Conservation (phyloP, 2,888 invertebrate genomes). For the Limnephilus marmoratus region DNA sequence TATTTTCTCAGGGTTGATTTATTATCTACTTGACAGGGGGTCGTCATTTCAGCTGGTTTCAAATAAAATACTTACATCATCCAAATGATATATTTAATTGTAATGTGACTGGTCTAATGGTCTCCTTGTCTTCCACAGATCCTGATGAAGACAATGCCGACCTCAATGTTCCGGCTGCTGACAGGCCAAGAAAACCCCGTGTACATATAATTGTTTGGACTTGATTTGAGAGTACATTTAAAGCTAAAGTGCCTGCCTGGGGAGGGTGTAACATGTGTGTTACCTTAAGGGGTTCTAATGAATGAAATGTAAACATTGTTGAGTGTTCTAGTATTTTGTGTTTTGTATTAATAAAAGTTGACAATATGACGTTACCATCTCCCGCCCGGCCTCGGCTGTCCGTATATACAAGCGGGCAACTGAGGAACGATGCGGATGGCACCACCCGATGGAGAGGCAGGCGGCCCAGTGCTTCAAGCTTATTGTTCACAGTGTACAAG, state of each 20-base stretch:
- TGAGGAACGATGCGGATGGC: neutral
- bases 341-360: conserved; percentile 62
- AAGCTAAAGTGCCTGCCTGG: conserved; percentile 80
- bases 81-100: neutral
- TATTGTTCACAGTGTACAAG: conserved; percentile 59
- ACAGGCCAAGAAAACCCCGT: conserved; percentile 99
- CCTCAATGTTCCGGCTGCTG: conserved; percentile 98
- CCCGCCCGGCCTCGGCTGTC: conserved; percentile 4
- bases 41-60: neutral
- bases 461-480: conserved; percentile 56
- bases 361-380: conserved; percentile 59
- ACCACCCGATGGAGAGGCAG: neutral
- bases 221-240: conserved; percentile 66
- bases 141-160: conserved; percentile 99
- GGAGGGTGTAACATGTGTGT: conserved; percentile 66
- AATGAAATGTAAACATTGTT: conserved; percentile 52
- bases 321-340: conserved; percentile 63
- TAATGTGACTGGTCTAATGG: neutral
- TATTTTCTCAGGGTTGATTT: neutral
- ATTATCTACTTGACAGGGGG: neutral
- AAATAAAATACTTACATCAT: neutral
- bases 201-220: conserved; percentile 86
- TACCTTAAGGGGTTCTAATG: conserved; percentile 19
- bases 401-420: neutral
- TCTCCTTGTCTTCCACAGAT: conserved; percentile 83